phyloP scores from a whole-genome alignment of 2,113 vertebrate species.

The Panthera tigris region DNA sequence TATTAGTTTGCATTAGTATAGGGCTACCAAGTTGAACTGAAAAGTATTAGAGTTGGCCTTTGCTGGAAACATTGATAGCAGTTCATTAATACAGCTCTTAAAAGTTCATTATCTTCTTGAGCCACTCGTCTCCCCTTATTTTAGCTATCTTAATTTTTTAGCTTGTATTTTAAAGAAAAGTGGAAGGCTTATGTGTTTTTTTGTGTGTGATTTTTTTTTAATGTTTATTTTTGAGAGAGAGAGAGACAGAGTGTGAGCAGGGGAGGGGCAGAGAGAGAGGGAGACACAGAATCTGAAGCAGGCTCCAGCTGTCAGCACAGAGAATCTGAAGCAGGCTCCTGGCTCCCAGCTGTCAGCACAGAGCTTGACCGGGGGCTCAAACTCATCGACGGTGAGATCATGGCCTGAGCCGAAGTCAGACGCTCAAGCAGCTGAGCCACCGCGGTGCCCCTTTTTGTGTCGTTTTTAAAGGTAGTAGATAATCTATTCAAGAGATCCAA shows the following conservation, averaged over 20 bases:
- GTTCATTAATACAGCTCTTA: not conserved
- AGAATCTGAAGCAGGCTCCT: too few species aligned
- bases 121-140: not conserved
- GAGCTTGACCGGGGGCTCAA: too few species aligned
- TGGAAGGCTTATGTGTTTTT: not conserved
- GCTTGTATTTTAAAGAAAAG: slow-evolving; percentile 4
- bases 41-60: slow-evolving; percentile 20
- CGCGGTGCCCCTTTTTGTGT: not conserved
- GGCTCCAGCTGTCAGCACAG: too few species aligned
- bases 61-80: not conserved
- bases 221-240: too few species aligned
- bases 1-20: not conserved
- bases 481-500: not conserved
- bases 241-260: too few species aligned
- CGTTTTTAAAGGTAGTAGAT: slow-evolving; percentile 33
- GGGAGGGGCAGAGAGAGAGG: too few species aligned
- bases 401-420: too few species aligned
- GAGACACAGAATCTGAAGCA: too few species aligned
- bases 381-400: too few species aligned
- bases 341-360: too few species aligned
- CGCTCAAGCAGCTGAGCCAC: too few species aligned
- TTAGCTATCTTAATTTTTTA: slow-evolving; percentile 32
- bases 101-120: slow-evolving; percentile 29
- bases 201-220: too few species aligned
- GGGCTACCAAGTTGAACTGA: not conserved